Evolutionary conservation across 2,113 vertebrate species (phyloP), one percentile per base, ranked within the genome.

Genomic region (Dryoscopus gambensis): DNA sequence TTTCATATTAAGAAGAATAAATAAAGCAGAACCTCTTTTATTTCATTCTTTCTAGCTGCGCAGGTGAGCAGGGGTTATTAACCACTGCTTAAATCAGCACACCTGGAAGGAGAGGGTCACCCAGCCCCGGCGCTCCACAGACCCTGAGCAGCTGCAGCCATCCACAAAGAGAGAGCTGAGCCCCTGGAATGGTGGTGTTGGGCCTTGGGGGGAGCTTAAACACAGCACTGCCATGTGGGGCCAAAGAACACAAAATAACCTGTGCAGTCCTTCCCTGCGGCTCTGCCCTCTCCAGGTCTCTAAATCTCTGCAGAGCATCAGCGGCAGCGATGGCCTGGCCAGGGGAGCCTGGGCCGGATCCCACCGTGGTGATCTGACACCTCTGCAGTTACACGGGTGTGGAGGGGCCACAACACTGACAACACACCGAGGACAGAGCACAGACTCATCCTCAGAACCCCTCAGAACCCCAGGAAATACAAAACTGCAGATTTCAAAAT

Each of bases 1-100:
- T 97, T 98, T 98, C 96, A 69, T 70, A 97, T 96, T 94, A 95
- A 97, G 96, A 94, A 88, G 75, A 90, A 97, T 92, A 97, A 96
- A 97, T 97, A 96, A 96, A 93, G 93, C 93, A 92, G 80, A 95
- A 78, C 73, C 80, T 93, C 60, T 84, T 90, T 74, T 90, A 39
- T 93, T 93, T 93, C 42, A 50, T 67, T 90, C 80, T 82, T 77
- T 57, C 63, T 71, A 77, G 91, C 96, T 47, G 4, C 44, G 23
- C 95, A 91, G 76, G 71, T 93, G 73, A 81, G 37, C 27, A 9
- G 63, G 44, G 69, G 83, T 91, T 78, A 53, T 62, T 71, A 81
- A 47, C 76, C 78, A 35, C 52, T 50, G 73, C 63, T 87, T 74
- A 77, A 90, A 95, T 80, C 7, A 85, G 78, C 80, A 65, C 52